Conservation (phyloP, 2,113 vertebrate species). For the Vidua macroura region DNA sequence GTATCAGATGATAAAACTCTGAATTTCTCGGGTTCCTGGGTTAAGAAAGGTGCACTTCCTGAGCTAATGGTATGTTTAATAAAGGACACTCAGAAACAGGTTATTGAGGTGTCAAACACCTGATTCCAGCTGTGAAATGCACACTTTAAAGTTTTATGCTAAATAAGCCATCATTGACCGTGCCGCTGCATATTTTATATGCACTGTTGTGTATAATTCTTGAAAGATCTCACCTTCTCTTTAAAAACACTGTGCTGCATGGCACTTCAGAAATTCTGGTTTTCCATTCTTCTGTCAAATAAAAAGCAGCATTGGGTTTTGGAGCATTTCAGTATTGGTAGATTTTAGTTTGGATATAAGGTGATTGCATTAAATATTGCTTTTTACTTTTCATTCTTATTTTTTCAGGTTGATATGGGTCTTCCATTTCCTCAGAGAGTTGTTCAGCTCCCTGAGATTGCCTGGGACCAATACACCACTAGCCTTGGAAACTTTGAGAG, state of each 20-base stretch:
- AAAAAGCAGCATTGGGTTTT: not conserved
- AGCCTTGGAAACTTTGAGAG: slow-evolving; percentile 93
- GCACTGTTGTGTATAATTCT: slow-evolving; percentile 32
- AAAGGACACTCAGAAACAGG: not conserved
- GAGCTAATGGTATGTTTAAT: not conserved
- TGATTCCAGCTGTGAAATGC: not conserved
- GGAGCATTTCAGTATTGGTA: not conserved
- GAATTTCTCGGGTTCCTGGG: not conserved
- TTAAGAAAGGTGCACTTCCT: not conserved
- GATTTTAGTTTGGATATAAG: not conserved
- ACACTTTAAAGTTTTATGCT: not conserved
- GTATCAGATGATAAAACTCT: not conserved
- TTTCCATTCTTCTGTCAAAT: not conserved
- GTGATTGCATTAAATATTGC: not conserved
- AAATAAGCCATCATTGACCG: slow-evolving; percentile 54
- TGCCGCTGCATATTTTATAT: slow-evolving; percentile 57
- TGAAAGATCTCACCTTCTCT: not conserved
- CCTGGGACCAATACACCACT: slow-evolving; percentile 97
- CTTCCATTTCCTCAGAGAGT: slow-evolving; percentile 94
- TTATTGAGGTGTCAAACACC: not conserved
- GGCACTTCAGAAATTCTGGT: not conserved
- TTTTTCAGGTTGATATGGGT: slow-evolving; percentile 83
- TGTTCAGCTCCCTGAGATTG: slow-evolving; percentile 92
- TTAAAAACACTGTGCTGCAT: not conserved
- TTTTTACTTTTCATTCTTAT: not conserved